Evolutionary conservation across 2,888 invertebrate genomes (phyloP).

Genomic region (Scrobipalpa atriplicella): DNA sequence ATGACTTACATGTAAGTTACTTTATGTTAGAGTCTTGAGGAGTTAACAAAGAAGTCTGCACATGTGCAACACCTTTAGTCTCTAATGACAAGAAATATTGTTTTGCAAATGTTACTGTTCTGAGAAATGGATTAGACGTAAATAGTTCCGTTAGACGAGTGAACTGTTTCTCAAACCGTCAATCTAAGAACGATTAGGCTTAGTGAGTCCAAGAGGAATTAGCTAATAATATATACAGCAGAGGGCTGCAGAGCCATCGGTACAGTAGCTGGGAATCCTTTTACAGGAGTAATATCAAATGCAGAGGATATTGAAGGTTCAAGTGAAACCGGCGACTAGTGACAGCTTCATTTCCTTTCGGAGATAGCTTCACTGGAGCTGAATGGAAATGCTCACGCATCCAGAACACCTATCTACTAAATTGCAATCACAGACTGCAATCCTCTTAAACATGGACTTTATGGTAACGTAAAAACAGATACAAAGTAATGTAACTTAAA

Average conservation of each 20-base stretch:
- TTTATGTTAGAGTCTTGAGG: constrained; percentile 37
- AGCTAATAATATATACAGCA: background rate
- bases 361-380: constrained; percentile 40
- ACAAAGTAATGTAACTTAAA: background rate
- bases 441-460: too few relatives aligned
- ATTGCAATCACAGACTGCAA: background rate
- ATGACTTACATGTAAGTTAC: constrained; percentile 34
- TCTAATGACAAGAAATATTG: constrained; percentile 17
- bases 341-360: constrained; percentile 47
- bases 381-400: constrained; percentile 27
- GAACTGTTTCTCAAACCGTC: constrained; percentile 7
- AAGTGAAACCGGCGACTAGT: constrained; percentile 41
- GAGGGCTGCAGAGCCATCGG: background rate
- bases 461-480: too few relatives aligned
- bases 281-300: background rate
- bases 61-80: constrained; percentile 20
- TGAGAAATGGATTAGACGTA: constrained; percentile 12
- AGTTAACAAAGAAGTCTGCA: constrained; percentile 33
- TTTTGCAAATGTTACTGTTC: constrained; percentile 7
- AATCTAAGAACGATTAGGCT: background rate
- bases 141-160: constrained; percentile 1
- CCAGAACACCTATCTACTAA: background rate
- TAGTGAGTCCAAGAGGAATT: background rate
- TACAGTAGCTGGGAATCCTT: background rate
- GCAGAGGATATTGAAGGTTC: constrained; percentile 15